Evolutionary conservation across 2,113 vertebrate genomes (phyloP).

Genomic region (Cynopterus brachyotis): DNA sequence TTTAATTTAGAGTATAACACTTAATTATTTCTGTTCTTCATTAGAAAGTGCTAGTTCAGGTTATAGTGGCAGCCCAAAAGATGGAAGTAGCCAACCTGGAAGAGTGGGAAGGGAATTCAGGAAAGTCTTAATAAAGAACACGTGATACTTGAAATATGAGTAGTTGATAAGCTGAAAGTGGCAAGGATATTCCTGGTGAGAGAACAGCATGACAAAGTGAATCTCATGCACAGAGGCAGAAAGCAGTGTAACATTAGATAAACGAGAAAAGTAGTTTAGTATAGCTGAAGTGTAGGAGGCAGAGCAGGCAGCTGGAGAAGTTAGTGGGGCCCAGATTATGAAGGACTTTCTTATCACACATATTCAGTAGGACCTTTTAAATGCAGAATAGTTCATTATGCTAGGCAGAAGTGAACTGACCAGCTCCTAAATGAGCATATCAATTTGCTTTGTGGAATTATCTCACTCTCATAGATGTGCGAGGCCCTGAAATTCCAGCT

Average conservation of each 20-base stretch:
- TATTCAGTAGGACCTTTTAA: constrained; percentile 26
- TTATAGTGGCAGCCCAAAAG: neutral
- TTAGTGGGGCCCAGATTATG: constrained; percentile 9
- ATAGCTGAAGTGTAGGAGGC: neutral
- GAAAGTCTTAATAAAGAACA: constrained; percentile 32
- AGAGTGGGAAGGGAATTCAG: constrained; percentile 42
- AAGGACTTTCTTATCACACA: neutral
- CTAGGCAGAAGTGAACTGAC: constrained; percentile 22
- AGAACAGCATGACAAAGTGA: constrained; percentile 9
- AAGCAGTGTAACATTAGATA: neutral
- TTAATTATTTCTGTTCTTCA: constrained; percentile 23
- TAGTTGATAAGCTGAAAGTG: constrained; percentile 30
- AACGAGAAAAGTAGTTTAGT: constrained; percentile 11
- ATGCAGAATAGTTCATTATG: constrained; percentile 33
- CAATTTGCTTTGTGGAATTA: constrained; percentile 33
- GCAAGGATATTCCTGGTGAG: constrained; percentile 5
- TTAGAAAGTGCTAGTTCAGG: constrained; percentile 46
- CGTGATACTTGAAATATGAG: constrained; percentile 38
- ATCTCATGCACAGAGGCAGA: constrained; percentile 2
- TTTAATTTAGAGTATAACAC: constrained; percentile 16
- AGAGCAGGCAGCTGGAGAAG: constrained; percentile 23
- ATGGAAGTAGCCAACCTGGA: constrained; percentile 32
- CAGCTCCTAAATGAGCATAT: constrained; percentile 33
- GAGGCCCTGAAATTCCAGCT: constrained; percentile 51
- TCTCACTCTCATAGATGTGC: constrained; percentile 16